Conservation (phyloP, 2,113 vertebrate species). For the Hemiprocne comata region DNA sequence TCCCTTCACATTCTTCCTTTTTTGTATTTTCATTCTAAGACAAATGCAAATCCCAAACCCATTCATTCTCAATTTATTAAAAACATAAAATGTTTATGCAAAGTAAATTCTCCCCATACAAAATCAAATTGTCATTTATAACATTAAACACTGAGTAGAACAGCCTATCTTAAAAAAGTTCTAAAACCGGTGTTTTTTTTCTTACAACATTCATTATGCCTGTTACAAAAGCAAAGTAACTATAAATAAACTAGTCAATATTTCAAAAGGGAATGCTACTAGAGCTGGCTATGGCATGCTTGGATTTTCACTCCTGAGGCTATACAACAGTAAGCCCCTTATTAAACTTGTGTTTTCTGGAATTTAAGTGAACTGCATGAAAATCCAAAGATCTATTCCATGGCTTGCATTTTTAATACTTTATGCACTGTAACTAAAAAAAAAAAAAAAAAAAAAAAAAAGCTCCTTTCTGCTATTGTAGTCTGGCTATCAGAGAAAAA, state of each 20-base stretch:
- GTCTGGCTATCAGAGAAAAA: neutral
- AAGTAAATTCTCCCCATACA: neutral
- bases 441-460: neutral
- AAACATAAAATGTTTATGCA: neutral
- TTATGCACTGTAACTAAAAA: neutral
- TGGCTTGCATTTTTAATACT: neutral
- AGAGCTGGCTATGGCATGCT: neutral
- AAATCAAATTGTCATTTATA: neutral
- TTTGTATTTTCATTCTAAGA: neutral
- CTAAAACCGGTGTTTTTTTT: neutral
- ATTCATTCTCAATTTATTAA: neutral
- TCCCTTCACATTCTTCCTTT: neutral
- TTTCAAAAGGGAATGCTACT: neutral
- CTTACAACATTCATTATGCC: neutral
- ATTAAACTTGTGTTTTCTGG: neutral
- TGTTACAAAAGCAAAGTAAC: neutral
- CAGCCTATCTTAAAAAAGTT: neutral
- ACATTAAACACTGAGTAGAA: neutral
- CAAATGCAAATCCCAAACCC: neutral
- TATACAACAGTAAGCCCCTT: neutral
- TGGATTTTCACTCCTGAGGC: neutral
- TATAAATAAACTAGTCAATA: slow-evolving; percentile 21
- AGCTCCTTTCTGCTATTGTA: neutral
- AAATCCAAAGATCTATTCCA: neutral
- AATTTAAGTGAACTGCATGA: neutral